Evolutionary conservation across 1,140 invertebrate genomes (phyloP), one percentile per base, ranked within the genome.

Genomic region (Microplitis mediator): DNA sequence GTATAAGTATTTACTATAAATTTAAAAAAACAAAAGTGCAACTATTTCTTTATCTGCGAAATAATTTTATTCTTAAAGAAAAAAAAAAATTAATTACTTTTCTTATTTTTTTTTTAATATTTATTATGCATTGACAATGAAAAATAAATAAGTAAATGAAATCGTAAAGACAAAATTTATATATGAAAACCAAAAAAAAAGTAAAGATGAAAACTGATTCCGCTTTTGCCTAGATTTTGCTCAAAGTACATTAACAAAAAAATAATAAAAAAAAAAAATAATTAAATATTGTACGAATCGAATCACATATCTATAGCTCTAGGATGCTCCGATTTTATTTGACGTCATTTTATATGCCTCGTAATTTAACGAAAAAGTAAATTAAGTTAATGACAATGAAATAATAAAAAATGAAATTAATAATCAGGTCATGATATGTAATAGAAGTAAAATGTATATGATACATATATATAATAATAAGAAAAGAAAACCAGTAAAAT

Each of bases 211-310:
- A 45, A 45, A 45, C 39, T 39, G 35, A 64, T 64, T 31, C 36
- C 69, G 69, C 69, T 71, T 71, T 54, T 71, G 69, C 69, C 69
- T 68, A 72, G 71, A 68, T 66, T 58, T 72, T 72, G 71, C 71
- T 72, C 71, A 72, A 72, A 36, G 64, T 64, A 45, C 31, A 67
- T 45, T 61, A 64, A 71, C 23, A 39, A 23, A 23, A 34, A 31
- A 64, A 11, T 45, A 45, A 45, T 45, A 45, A 39, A 39, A 39
- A 8, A 45, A 45, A 45, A 45, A 9, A 6, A 45, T 6, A 45
- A 45, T 45, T 9, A 23, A 58, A 65, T 35, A 58, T 14, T 52
- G 63, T 61, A 67, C 63, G 52, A 72, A 68, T 72, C 71, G 60
- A 66, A 61, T 67, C 39, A 72, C 71, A 72, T 72, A 72, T 72